Evolutionary conservation across 2,888 invertebrate species (phyloP).

Genomic region (Clitarchus hookeri): DNA sequence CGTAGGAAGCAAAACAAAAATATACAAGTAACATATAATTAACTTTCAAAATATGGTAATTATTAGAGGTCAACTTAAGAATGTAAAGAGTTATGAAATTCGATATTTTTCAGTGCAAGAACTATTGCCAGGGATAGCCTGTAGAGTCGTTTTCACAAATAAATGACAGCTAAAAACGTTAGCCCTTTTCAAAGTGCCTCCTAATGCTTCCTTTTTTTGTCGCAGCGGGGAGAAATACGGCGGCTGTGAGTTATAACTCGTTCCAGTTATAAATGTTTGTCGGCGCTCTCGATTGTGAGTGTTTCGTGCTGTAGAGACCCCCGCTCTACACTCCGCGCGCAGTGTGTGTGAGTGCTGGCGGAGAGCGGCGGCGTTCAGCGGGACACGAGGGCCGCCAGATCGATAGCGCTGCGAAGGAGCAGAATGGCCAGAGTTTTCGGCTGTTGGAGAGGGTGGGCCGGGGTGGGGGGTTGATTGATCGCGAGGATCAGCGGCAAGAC

Average conservation of each 20-base stretch:
- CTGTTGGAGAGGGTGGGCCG: not conserved
- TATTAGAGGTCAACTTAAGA: no score
- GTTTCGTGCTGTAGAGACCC: not conserved
- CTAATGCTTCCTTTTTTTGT: not conserved
- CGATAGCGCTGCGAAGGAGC: not conserved
- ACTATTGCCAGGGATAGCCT: no score
- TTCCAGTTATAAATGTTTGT: not conserved
- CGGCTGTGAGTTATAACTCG: not conserved
- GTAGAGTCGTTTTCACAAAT: not conserved
- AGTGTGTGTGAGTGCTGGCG: no score
- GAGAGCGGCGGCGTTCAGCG: not conserved
- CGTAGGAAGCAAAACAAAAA: not conserved
- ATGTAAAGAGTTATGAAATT: no score
- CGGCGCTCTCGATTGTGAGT: not conserved
- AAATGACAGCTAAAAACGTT: not conserved
- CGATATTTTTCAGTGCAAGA: no score
- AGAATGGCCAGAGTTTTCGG: not conserved
- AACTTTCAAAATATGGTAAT: no score
- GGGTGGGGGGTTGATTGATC: not conserved
- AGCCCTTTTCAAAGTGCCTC: not conserved
- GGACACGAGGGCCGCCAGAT: not conserved
- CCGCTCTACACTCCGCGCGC: no score
- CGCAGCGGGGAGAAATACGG: not conserved
- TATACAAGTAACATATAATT: not conserved
- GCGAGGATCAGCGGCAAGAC: not conserved